Conservation (phyloP, 2,797 vertebrate species). For the Pangasius krempfi region DNA sequence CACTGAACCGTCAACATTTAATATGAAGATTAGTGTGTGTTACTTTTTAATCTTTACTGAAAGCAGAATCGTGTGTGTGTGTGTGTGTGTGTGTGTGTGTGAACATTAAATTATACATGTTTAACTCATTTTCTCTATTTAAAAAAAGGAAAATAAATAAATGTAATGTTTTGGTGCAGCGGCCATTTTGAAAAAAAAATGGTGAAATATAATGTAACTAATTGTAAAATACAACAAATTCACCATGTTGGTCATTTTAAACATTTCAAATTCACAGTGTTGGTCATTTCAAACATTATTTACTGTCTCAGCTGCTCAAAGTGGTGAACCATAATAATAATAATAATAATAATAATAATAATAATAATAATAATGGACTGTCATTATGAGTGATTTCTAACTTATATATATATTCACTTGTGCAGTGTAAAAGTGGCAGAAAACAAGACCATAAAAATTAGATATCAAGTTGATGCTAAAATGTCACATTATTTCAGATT, state of each 20-base stretch:
- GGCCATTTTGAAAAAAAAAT: background rate
- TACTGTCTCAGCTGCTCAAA: no score
- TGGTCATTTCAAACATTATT: no score
- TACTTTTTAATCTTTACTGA: background rate
- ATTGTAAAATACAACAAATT: background rate
- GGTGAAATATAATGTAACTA: background rate
- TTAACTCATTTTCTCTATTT: background rate
- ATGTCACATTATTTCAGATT: background rate
- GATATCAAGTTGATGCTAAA: background rate
- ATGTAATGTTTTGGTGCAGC: background rate
- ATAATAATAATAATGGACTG: background rate
- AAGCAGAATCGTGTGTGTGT: background rate
- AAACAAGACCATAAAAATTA: background rate
- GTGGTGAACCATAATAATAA: no score
- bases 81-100: no score
- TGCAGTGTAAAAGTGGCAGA: background rate
- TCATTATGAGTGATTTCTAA: background rate
- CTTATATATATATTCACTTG: background rate
- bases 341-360: no score
- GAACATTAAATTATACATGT: background rate
- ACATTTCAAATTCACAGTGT: no score
- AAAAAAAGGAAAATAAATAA: background rate
- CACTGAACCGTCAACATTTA: background rate
- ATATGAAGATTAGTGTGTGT: background rate
- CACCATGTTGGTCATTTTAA: background rate